Base-by-base conservation (phyloP, 2,113 vertebrate species). In the Phoxinus phoxinus region DNA sequence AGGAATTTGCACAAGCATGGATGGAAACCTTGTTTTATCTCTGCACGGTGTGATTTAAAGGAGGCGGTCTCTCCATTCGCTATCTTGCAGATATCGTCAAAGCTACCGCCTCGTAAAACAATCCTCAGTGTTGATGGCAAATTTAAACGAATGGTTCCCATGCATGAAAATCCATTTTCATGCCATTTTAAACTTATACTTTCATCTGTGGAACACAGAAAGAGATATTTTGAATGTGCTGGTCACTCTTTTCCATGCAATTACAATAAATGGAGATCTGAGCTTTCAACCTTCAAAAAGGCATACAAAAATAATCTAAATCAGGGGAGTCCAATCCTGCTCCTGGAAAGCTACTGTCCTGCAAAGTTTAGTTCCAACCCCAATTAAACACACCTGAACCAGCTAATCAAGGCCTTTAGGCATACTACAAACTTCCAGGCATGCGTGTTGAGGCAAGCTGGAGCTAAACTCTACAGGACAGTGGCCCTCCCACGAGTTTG, bases 1-100 rank as follows among this genome's bases (percentile, higher is more conserved):
- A 56, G 59, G 3, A 12, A 78, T 37, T 37, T 58, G 59, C 44
- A 81, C 13, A 2, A 48, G 61, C 85, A 51, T 61, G 21, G 85
- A 63, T 73, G n/a, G 35, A 32, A 71, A 48, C 75, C 25, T 65
- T 69, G 25, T 19, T 61, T 86, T 84, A 76, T 88, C 71, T 81
- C 32, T 58, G 12, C 71, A 46, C 13, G 76, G 58, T 84, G 81
- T 23, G 59, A 84, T 86, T 73, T 69, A n/a, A 48, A 13, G 77
- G 32, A 69, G n/a, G n/a, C 9, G 15, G 17, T 44, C 10, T 78
- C 12, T 78, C 8, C 37, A 32, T 79, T 37, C 10, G 3, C 37
- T 69, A 86, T 84, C 35, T 61, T 32, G 17, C 65, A 44, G 41
- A 53, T 53, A 53, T 32, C 6, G 32, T 79, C 63, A 72, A 56